Evolutionary conservation across 2,888 invertebrate species (phyloP), one percentile per base, ranked within the genome.

Genomic region (Erannis defoliaria): DNA sequence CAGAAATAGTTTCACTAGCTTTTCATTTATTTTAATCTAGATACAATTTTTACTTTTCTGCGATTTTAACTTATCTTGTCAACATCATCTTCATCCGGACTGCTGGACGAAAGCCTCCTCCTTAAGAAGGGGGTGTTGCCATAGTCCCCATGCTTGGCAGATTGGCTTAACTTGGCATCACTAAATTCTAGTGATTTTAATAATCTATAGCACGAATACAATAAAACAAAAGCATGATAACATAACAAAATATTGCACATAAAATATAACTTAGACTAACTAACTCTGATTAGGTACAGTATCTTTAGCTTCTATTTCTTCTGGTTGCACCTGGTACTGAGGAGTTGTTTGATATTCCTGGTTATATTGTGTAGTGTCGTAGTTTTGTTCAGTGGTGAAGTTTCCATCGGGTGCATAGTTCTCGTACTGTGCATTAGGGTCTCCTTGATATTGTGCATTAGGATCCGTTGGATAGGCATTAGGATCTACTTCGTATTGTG

Each of bases 221-320:
- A 50, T 49, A 53, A 68, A 75, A 70, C 64, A 69, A 71, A 69
- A 76, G 76, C 79, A 80, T 73, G 68, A 71, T 66, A 79, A 80
- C 67, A 61, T 69, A 79, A 80, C 68, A 63, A 78, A 81, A 80
- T 86, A 89, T 88, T 89, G 88, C 88, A 88, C 89, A 21, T 43
- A 65, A 79, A 83, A 75, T 67, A 58, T 71, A 80, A 68, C 68
- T 67, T 64, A 65, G 76, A 71, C 60, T 68, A 70, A 89, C 85
- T 91, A 91, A 86, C 90, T 91, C 77, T 89, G 81, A 78, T 76
- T 84, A 70, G 74, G 71, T 71, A 79, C 58, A 68, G 81, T 82
- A 66, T 83, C 80, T 51, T 76, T 81, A 33, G 38, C 68, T 81
- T 80, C 71, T 77, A 67, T 71, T 77, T 70, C 68, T 78, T 72